Evolutionary conservation across 2,888 invertebrate genomes (phyloP).

Genomic region (Carabus problematicus): DNA sequence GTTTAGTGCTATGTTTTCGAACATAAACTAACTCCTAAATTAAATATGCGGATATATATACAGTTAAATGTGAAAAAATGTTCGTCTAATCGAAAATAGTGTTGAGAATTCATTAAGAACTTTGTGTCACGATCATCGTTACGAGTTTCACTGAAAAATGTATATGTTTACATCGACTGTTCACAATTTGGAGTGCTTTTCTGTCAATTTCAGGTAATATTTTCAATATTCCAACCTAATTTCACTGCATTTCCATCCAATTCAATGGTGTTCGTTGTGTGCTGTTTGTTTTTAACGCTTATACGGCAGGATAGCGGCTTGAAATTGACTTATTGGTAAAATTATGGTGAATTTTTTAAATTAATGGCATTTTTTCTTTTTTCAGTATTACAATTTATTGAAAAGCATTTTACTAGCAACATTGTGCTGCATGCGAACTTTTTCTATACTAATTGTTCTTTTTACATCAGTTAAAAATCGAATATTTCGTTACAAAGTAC

Average conservation of each 20-base stretch:
- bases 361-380: conserved; percentile 7
- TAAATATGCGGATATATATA: conserved; percentile 56
- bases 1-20: conserved; percentile 82
- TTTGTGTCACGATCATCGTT: conserved; percentile 54
- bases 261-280: conserved; percentile 1
- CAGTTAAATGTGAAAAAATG: conserved; percentile 48
- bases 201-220: conserved; percentile 66
- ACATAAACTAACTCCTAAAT: conserved; percentile 58
- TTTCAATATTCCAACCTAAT: conserved; percentile 15
- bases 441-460: too few relatives aligned
- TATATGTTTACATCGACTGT: conserved; percentile 81
- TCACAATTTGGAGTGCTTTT: conserved; percentile 69
- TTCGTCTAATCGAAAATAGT: conserved; percentile 55
- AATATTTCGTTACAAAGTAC: too few relatives aligned
- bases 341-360: conserved; percentile 7
- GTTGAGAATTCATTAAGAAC: conserved; percentile 57
- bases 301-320: too few relatives aligned
- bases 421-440: too few relatives aligned
- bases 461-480: too few relatives aligned
- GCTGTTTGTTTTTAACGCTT: background rate
- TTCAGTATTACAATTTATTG: background rate
- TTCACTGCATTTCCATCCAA: conserved; percentile 14
- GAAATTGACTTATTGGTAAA: background rate
- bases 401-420: background rate
- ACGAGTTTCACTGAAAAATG: conserved; percentile 61